Evolutionary conservation across 2,888 invertebrate genomes (phyloP).

Genomic region (Rhaphigaster nebulosa): DNA sequence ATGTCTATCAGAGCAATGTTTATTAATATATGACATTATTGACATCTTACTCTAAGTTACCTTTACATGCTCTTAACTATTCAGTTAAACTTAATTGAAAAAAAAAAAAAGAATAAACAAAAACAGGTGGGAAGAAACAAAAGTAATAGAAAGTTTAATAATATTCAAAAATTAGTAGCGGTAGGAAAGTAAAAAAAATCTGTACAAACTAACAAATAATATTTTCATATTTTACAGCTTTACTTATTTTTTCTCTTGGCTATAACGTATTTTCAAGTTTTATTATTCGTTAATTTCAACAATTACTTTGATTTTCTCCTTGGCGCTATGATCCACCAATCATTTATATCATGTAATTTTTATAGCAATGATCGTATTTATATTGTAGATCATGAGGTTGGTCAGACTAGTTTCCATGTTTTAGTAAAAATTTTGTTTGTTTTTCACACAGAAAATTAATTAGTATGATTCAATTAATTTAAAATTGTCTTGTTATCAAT

Average conservation of each 20-base stretch:
- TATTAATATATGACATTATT: neutral
- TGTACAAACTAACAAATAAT: neutral
- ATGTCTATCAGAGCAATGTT: neutral
- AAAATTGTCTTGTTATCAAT: neutral
- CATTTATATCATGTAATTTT: neutral
- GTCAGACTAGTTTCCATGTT: neutral
- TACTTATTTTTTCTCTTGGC: neutral
- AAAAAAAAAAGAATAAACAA: neutral
- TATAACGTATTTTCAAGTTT: no score
- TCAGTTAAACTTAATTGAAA: neutral
- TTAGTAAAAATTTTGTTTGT: neutral
- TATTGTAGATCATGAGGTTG: neutral
- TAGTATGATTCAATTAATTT: neutral
- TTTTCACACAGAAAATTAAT: neutral
- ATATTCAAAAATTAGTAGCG: neutral
- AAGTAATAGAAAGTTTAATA: neutral
- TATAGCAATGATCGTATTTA: neutral
- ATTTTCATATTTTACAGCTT: neutral
- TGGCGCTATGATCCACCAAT: no score
- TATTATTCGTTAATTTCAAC: no score
- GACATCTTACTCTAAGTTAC: neutral
- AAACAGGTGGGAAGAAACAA: neutral
- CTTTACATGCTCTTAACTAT: neutral
- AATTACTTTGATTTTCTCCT: no score
- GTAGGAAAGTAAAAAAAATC: no score